A percentile compares a stretch with the other conserved stretches of the same genome.
phyloP scores from a whole-genome alignment of 1,140 invertebrate species.

The Panulirus ornatus region DNA sequence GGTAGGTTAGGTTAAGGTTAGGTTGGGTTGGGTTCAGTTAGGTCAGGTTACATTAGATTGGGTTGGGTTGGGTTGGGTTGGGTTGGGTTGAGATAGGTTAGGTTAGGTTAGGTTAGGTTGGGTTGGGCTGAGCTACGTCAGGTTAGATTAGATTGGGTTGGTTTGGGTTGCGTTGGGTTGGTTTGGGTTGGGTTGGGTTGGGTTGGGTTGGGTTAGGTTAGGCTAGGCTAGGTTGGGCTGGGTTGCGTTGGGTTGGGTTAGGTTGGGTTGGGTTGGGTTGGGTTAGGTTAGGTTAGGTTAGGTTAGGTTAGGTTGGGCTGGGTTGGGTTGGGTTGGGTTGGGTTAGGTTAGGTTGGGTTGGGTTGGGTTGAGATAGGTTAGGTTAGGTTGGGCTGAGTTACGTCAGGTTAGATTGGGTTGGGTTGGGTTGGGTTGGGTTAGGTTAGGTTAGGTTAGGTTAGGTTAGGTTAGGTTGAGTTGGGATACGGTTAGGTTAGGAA shows the following conservation, averaged over 20 bases:
- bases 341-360: background rate
- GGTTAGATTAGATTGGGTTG: no score
- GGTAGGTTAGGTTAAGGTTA: no score
- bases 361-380: slow-evolving; percentile 17
- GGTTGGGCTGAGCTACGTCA: background rate
- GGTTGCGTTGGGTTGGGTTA: background rate
- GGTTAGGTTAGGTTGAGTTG: slow-evolving; percentile 6
- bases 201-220: background rate
- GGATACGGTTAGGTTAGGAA: slow-evolving; percentile 29
- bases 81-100: no score
- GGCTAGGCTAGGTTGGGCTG: background rate
- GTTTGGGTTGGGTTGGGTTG: no score
- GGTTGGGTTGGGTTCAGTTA: no score
- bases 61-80: slow-evolving; percentile 2
- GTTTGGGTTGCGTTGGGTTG: no score
- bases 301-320: background rate
- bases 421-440: background rate
- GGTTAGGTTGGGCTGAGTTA: background rate
- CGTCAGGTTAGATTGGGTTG: background rate
- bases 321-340: background rate
- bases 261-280: slow-evolving; percentile 2
- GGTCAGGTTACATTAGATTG: background rate
- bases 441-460: slow-evolving; percentile 18
- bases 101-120: background rate
- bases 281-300: background rate